These are phyloP conservation scores for Xestia c-nigrum DNA, from an alignment of 2,888 invertebrate genomes.

Conservation along the genomic window DNA sequence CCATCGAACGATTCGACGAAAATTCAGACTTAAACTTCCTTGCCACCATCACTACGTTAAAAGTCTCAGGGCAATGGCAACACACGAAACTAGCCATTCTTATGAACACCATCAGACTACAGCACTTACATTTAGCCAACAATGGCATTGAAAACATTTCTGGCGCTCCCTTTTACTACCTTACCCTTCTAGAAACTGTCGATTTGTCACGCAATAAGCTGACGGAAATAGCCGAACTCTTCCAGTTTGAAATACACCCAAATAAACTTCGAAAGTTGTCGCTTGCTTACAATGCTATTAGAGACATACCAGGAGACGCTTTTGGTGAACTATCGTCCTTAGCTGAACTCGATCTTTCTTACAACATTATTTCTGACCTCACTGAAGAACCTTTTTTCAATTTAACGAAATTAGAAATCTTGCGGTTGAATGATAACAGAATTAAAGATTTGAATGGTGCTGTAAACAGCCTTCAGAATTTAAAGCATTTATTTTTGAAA, in stretches of 20 bases:
- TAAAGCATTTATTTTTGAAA: conserved; percentile 81
- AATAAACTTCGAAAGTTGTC: conserved; percentile 76
- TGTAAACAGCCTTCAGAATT: conserved; percentile 78
- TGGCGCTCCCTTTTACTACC: conserved; percentile 74
- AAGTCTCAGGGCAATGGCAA: conserved; percentile 73
- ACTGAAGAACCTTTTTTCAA: conserved; percentile 81
- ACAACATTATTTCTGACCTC: conserved; percentile 79
- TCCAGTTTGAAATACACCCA: conserved; percentile 77
- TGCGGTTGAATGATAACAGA: conserved; percentile 80
- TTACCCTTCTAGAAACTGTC: conserved; percentile 75
- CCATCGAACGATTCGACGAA: conserved; percentile 72
- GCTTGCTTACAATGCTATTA: conserved; percentile 77
- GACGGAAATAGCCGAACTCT: conserved; percentile 75
- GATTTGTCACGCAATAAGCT: conserved; percentile 81
- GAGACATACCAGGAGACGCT: conserved; percentile 73
- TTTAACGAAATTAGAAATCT: conserved; percentile 76
- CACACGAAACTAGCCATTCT: conserved; percentile 75
- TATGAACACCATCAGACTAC: conserved; percentile 76
- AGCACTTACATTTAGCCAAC: conserved; percentile 71
- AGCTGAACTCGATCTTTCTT: conserved; percentile 80
- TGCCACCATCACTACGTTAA: conserved; percentile 76
- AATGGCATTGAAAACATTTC: conserved; percentile 75
- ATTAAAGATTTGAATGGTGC: conserved; percentile 85
- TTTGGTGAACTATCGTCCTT: conserved; percentile 79
- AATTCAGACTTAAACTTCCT: conserved; percentile 73